Base-by-base conservation (phyloP, 2,888 invertebrate genomes). In the Euplagia quadripunctaria region DNA sequence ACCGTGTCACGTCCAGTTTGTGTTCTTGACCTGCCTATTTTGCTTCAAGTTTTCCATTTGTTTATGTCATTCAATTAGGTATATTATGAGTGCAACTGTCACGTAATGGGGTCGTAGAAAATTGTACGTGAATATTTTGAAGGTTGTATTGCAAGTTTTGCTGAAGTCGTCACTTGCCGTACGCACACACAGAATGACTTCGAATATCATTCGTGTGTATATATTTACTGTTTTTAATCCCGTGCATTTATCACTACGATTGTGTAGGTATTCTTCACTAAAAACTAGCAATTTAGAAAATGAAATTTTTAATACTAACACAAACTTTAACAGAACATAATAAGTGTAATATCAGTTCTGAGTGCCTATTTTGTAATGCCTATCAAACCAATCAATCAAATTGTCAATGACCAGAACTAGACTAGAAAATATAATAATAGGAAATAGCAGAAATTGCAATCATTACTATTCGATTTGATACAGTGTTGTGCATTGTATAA, bases 31-130 rank as follows among this genome's bases (percentile, higher is more conserved):
- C 49, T 63, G 20, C 64, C 61, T 69, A 71, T 67, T 76, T 68
- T 43, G 11, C 20, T 43, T 72, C 75, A 76, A 55, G 73, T 73
- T 68, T 70, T 4, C 6, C 43, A 12, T 43, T 65, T 52, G 51
- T 49, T 17, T 69, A 76, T 75, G 69, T 78, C 73, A 74, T 55
- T 42, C 43, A 51, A 67, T 63, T 70, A 14, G 71, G 70, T 55
- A 68, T 42, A n/a, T 66, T 66, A 31, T 49, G 12, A 67, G 11
- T 17, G 41, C 51, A 42, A 68, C 16, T 16, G 20, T 1, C 41
- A 66, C 51, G 66, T 31, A 51, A 41, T 16, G 31, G 41, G 12
- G 41, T 17, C 51, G 11, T 17, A 49, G 4, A 66, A 51, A 46
- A 31, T 51, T 49, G 31, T 17, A 66, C 51, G 51, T 66, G 66